Evolutionary conservation across 1,140 invertebrate genomes (phyloP), one percentile per base, ranked within the genome.

Genomic region (Conus betulinus): DNA sequence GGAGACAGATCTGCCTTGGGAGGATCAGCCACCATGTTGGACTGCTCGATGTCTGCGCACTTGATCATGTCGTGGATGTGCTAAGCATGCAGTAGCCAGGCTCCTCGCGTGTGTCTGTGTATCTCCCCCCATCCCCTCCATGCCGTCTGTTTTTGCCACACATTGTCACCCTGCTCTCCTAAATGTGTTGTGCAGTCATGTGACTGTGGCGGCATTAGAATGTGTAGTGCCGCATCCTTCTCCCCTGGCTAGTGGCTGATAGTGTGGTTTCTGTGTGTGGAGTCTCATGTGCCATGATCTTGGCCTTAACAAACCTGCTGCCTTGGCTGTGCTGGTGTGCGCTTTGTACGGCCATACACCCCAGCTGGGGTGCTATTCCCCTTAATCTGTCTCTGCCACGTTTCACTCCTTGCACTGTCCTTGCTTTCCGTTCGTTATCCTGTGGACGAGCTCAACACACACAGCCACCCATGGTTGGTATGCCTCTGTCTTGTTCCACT

Each of bases 231-330:
- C 67, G 6, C 67, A 11, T 71, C 67, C 17, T 7, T n/a, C 20
- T 71, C 67, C 20, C 67, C 15, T 63, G 10, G 67, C 17, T 71
- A 71, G 67, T 71, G 67, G 67, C 67, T 71, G 11, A 1, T 10
- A 20, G 11, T 71, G 8, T 71, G 67, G 67, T n/a, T 13, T n/a
- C 23, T 71, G 67, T n/a, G 67, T 63, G 60, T 20, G 60, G 60
- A 63, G 60, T 63, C 17, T 11, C 17, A 4, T 63, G 60, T 71
- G 67, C 67, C 8, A 71, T 71, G 13, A 71, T 23, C 17, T 71
- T 71, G 67, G 67, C 67, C 67, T 71, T 71, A 71, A 23, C 67
- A 71, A 71, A 71, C 67, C 67, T 71, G 67, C 67, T 71, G 67
- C 67, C 67, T 71, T 71, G 67, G 67, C 20, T n/a, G 11, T 60